Evolutionary conservation across 2,888 invertebrate genomes (phyloP), one percentile per base, ranked within the genome.

Genomic region (Apomyelois bistriatella): DNA sequence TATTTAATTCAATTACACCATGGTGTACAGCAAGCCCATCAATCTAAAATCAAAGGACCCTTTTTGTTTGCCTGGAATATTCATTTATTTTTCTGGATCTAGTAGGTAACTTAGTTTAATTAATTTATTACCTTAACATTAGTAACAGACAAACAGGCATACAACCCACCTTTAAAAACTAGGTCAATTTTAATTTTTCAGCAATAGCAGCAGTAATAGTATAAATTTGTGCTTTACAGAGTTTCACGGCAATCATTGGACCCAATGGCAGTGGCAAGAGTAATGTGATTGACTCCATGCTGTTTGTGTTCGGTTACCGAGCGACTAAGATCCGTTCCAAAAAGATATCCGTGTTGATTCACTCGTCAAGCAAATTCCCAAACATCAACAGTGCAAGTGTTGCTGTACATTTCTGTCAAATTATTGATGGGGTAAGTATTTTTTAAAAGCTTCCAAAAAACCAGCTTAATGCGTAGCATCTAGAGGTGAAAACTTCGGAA

Each of bases 231-330:
- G 58, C 81, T 90, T 82, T 91, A 88, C 85, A 98, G 95, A 96
- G 97, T 76, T 99, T 99, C 72, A 97, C 99, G 5, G 94, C 98
- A 0, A 98, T 99, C 53, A 95, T 99, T 62, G 99, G 99, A 0
- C 99, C 99, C 0, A 99, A 99, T 85, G 99, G 99, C 17, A 99
- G 98, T 80, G 99, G 99, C 0, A 99, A 99, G 79, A 98, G 98
- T 67, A 99, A 99, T 80, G 98, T 99, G 0, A 99, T 99, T 66
- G 99, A 99, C 85, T 97, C 99, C 0, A 97, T 99, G 96, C 90
- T 99, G 59, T 99, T 99, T 91, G 99, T 99, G 0, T 99, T 99
- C 90, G 99, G 99, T 0, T 99, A 97, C 78, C 92, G 99, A 68
- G 98, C 99, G 0, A 94, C 95, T 43, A 99, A 98, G 85, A 98